Percentiles rank a stretch among this genome's conserved stretches.
Evolutionary conservation across 1,140 invertebrate genomes (phyloP).

Genomic region (Wiebesia pumilae): DNA sequence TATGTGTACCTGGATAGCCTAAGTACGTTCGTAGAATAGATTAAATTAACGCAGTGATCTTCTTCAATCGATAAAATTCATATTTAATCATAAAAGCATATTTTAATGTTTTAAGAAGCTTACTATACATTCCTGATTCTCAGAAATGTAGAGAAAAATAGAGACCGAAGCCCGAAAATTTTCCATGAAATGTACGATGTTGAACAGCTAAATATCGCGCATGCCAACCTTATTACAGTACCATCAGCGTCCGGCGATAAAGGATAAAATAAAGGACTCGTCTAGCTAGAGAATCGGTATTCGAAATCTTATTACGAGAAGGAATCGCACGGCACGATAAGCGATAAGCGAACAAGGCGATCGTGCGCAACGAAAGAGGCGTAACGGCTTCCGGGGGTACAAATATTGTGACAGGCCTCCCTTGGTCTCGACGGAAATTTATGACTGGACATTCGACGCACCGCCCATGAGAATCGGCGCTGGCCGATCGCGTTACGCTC

Average conservation of each 20-base stretch:
- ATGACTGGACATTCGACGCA: not conserved
- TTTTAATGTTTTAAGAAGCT: not conserved
- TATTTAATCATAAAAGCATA: not conserved
- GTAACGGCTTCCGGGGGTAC: not conserved
- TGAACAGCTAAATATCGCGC: not conserved
- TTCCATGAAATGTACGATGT: not conserved
- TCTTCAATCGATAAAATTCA: not conserved
- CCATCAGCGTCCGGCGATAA: not conserved
- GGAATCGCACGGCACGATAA: no score
- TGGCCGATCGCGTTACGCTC: not conserved
- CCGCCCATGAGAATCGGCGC: not conserved
- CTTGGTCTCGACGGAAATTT: constrained; percentile 7
- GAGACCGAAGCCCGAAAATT: not conserved
- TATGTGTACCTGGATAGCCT: not conserved
- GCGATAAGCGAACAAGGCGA: not conserved
- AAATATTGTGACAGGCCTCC: constrained; percentile 45
- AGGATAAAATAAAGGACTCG: not conserved
- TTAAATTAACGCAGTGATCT: not conserved
- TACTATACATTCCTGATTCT: not conserved
- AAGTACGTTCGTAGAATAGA: not conserved
- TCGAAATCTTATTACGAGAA: not conserved
- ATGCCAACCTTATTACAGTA: not conserved
- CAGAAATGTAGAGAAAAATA: no score
- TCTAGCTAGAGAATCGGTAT: no score
- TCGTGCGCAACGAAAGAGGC: not conserved